A percentile compares a stretch with the other conserved stretches of the same genome.
Conservation (phyloP, 2,888 invertebrate genomes). For the Hesperia comma region DNA sequence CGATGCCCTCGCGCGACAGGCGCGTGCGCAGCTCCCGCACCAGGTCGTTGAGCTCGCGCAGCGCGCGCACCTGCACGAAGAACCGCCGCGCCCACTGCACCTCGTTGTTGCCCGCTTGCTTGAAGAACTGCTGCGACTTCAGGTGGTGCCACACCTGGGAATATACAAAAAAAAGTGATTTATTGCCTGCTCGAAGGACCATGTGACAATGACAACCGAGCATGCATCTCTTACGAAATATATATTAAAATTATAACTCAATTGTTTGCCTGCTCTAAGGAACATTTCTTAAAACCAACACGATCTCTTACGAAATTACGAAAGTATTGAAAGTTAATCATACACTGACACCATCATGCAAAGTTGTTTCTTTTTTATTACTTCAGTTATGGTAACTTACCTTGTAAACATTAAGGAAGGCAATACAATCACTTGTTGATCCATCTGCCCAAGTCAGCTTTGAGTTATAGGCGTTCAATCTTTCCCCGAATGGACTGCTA, state of each 20-base stretch:
- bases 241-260: too few relatives aligned
- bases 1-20: slow-evolving; percentile 85
- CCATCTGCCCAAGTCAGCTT: slow-evolving; percentile 92
- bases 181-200: too few relatives aligned
- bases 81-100: slow-evolving; percentile 87
- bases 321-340: too few relatives aligned
- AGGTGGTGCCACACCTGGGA: slow-evolving; percentile 87
- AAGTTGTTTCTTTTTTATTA: too few relatives aligned
- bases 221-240: too few relatives aligned
- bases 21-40: slow-evolving; percentile 88
- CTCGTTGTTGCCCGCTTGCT: slow-evolving; percentile 70
- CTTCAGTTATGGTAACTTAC: slow-evolving; percentile 65
- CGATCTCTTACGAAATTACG: too few relatives aligned
- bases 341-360: too few relatives aligned
- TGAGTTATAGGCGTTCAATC: slow-evolving; percentile 88
- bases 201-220: too few relatives aligned
- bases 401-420: slow-evolving; percentile 90
- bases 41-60: slow-evolving; percentile 89
- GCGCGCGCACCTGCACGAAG: slow-evolving; percentile 88
- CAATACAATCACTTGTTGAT: slow-evolving; percentile 92
- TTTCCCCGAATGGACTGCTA: slow-evolving; percentile 87
- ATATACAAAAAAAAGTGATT: too few relatives aligned
- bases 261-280: too few relatives aligned
- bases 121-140: slow-evolving; percentile 84
- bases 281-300: too few relatives aligned